A percentile compares a stretch with the other conserved stretches of the same genome.
Conservation (phyloP, 2,113 vertebrate species). For the Podarcis muralis region DNA sequence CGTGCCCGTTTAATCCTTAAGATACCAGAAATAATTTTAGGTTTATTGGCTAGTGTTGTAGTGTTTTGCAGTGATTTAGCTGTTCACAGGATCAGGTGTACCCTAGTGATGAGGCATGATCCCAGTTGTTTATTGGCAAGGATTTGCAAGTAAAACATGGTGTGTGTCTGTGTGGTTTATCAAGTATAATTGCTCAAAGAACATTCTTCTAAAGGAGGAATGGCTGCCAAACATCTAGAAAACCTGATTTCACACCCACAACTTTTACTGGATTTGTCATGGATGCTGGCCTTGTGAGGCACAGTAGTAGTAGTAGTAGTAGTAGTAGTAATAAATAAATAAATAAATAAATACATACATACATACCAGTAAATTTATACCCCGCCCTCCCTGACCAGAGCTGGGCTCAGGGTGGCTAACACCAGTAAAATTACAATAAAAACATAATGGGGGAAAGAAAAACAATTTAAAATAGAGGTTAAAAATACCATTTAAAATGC, state of each 20-base stretch:
- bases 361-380: no score
- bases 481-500: no score
- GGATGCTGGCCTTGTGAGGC: background rate
- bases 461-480: no score
- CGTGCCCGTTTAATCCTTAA: background rate
- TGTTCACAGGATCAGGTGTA: background rate
- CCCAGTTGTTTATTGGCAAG: background rate
- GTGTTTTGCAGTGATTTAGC: background rate
- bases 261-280: background rate
- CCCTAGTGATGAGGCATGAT: background rate
- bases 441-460: no score
- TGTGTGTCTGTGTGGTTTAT: background rate
- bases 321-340: no score
- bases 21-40: background rate
- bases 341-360: no score
- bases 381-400: no score
- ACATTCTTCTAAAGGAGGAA: background rate
- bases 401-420: no score
- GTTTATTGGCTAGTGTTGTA: background rate
- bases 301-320: background rate
- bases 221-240: background rate
- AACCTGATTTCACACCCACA: background rate
- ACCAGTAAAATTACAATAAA: no score
- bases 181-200: background rate
- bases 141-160: background rate